Conservation (phyloP, 2,888 invertebrate genomes). For the Melikaiella ostensackeni region DNA sequence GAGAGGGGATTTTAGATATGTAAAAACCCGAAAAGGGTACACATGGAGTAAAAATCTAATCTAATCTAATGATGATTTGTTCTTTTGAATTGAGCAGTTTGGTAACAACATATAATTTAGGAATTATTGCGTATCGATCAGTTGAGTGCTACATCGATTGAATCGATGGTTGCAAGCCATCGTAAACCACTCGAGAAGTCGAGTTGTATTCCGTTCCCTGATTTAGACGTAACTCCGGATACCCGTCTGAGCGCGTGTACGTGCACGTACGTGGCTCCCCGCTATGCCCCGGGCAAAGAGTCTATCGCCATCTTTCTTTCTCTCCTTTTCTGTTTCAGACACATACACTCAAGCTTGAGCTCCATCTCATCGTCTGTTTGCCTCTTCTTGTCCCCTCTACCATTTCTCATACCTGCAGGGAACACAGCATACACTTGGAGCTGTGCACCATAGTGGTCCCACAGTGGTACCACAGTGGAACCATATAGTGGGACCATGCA, state of each 20-base stretch:
- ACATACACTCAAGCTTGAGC: conserved; percentile 19
- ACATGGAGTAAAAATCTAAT: no score
- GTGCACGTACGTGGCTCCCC: conserved; percentile 45
- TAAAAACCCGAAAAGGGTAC: no score
- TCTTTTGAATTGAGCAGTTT: no score
- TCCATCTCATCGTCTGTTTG: conserved; percentile 43
- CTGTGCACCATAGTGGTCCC: neutral
- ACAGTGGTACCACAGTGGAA: conserved; percentile 8
- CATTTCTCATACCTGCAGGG: conserved; percentile 43
- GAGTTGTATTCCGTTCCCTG: conserved; percentile 45
- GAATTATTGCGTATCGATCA: conserved; percentile 39
- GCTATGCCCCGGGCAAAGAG: conserved; percentile 35
- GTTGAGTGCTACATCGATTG: conserved; percentile 48
- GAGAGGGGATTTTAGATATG: no score
- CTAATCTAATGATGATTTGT: no score
- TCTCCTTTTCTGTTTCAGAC: conserved; percentile 36
- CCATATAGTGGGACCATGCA: conserved; percentile 40
- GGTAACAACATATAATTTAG: conserved; percentile 23
- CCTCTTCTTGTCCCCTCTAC: conserved; percentile 37
- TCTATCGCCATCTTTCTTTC: conserved; percentile 44
- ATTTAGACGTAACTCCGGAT: conserved; percentile 59
- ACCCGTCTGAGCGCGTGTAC: conserved; percentile 50
- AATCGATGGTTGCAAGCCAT: conserved; percentile 54
- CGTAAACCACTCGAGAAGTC: conserved; percentile 54
- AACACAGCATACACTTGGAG: conserved; percentile 30